Conservation (phyloP, 2,797 vertebrate species). For the Coccyzus lansbergi region DNA sequence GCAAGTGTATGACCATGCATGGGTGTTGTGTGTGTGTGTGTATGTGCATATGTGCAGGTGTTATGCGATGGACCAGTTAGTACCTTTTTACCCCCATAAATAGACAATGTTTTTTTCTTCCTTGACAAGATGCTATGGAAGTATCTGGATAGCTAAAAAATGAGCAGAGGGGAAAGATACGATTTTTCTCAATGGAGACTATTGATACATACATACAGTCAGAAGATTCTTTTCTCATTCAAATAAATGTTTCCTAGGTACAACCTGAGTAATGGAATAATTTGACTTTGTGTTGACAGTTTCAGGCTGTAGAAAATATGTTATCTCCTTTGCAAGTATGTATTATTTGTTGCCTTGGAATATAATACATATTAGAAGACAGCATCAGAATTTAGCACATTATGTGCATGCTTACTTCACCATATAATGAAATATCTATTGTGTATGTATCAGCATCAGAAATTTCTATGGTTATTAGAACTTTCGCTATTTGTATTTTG, state of each 20-base stretch:
- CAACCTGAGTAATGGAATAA: not conserved
- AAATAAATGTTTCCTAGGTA: not conserved
- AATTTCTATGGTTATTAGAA: not conserved
- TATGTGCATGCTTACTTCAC: not conserved
- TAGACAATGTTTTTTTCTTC: not conserved
- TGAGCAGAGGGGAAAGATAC: fast-evolving
- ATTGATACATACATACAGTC: fast-evolving
- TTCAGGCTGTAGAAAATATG: not conserved
- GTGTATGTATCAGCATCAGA: not conserved
- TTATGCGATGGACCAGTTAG: not conserved
- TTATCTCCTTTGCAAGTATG: not conserved
- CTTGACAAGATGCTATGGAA: not conserved
- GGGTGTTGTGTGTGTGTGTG: not conserved
- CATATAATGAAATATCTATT: not conserved
- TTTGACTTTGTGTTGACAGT: not conserved
- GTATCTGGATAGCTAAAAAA: not conserved
- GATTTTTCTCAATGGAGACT: not conserved
- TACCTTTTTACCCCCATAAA: not conserved
- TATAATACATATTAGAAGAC: not conserved
- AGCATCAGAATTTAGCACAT: not conserved
- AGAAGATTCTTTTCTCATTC: not conserved
- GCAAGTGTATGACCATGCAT: fast-evolving
- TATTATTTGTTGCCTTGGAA: not conserved
- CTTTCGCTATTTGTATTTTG: not conserved
- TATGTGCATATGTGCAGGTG: fast-evolving